Evolutionary conservation across 2,797 vertebrate genomes (phyloP).

Genomic region (Pseudotriccus pelzelni): DNA sequence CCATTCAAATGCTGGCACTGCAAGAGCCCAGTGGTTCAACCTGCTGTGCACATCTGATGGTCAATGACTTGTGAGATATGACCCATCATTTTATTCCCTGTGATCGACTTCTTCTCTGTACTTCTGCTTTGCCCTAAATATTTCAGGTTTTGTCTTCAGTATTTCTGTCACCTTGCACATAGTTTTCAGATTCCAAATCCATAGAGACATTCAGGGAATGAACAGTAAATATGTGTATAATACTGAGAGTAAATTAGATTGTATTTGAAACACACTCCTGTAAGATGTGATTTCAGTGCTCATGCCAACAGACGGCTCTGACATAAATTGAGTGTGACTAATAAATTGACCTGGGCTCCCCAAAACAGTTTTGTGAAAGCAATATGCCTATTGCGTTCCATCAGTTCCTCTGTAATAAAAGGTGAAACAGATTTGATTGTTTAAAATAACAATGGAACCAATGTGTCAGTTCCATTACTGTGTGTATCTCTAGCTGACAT

Average conservation of each 20-base stretch:
- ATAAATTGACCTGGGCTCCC: neutral
- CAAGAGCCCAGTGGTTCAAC: rapidly evolving
- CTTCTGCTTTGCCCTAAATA: neutral
- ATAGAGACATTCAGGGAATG: neutral
- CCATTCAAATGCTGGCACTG: neutral
- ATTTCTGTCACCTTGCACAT: neutral
- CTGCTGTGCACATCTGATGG: neutral
- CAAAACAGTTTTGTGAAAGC: neutral
- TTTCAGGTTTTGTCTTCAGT: neutral
- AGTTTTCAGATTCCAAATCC: neutral
- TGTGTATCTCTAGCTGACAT: neutral
- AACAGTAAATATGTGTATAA: neutral
- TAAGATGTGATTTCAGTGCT: neutral
- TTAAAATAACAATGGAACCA: neutral
- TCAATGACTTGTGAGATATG: neutral
- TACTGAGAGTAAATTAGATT: neutral
- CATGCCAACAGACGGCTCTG: neutral
- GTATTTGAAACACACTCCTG: neutral
- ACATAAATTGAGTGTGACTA: neutral
- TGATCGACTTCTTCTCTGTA: neutral
- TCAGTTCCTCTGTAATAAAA: neutral
- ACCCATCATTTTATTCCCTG: rapidly evolving
- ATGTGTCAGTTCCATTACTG: neutral
- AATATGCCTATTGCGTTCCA: neutral
- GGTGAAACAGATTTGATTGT: neutral